phyloP scores from a whole-genome alignment of 37 sponge, comb jelly and placozoan species.

The Aplysina aerophoba region DNA sequence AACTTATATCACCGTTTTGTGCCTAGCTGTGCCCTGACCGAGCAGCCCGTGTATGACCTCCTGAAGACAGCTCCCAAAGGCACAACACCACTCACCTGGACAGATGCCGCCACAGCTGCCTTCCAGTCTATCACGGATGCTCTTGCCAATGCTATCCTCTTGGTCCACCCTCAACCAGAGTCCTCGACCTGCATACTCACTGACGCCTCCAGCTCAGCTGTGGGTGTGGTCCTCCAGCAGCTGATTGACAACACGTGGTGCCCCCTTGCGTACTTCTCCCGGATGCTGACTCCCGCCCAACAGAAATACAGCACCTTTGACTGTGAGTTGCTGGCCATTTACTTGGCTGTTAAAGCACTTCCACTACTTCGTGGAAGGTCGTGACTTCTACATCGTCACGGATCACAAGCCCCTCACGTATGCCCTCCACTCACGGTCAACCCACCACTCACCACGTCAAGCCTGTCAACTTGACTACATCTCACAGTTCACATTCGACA shows the following conservation, averaged over 20 bases:
- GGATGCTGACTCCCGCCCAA: neutral
- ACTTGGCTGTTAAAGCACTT: neutral
- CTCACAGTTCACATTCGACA: neutral
- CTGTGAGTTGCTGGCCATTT: too few species aligned
- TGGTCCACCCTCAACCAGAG: neutral
- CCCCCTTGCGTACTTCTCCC: neutral
- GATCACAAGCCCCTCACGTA: neutral
- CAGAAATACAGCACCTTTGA: neutral
- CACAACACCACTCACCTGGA: too few species aligned
- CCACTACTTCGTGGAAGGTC: neutral
- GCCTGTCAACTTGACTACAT: neutral
- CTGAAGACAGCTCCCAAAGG: too few species aligned
- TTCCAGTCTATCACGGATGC: constrained; percentile 17
- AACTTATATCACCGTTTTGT: too few species aligned
- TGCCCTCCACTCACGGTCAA: neutral
- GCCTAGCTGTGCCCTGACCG: neutral
- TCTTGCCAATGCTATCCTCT: neutral
- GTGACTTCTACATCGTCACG: constrained; percentile 7
- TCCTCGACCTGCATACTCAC: neutral
- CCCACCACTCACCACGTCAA: neutral
- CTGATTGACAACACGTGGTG: neutral
- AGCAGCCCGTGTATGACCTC: neutral
- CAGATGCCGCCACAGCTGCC: neutral
- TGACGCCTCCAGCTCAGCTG: neutral
- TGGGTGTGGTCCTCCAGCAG: neutral